phyloP scores from a whole-genome alignment of 2,888 invertebrate species.

The Heliconius aoede region DNA sequence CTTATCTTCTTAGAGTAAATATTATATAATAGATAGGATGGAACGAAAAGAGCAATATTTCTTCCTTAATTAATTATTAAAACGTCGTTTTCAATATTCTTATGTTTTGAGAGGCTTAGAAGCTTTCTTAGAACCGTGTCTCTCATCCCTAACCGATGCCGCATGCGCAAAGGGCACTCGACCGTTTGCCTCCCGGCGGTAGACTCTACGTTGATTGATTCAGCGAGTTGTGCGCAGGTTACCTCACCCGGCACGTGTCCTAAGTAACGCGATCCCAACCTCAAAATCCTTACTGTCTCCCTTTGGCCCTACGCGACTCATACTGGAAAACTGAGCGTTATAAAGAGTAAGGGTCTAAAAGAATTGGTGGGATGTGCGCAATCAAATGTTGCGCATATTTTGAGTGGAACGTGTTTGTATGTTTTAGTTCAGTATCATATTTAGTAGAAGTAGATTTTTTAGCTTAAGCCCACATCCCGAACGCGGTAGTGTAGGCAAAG shows the following conservation, averaged over 20 bases:
- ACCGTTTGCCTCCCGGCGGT: constrained; percentile 72
- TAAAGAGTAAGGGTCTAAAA: constrained; percentile 54
- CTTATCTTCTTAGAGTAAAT: neutral
- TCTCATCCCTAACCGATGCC: constrained; percentile 65
- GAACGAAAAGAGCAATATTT: neutral
- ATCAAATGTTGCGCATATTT: constrained; percentile 56
- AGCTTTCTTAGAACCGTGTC: constrained; percentile 18
- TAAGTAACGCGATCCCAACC: constrained; percentile 64
- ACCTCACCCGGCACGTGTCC: constrained; percentile 64
- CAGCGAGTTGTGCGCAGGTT: constrained; percentile 80
- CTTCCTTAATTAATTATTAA: neutral
- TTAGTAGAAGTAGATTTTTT: too few species aligned
- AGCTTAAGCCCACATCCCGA: too few species aligned
- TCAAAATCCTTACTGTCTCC: constrained; percentile 54
- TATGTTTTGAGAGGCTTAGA: neutral
- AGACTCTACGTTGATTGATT: constrained; percentile 80
- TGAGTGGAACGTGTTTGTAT: constrained; percentile 53
- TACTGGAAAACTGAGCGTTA: constrained; percentile 44
- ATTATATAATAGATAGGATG: neutral
- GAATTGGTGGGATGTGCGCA: constrained; percentile 57
- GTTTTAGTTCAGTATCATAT: constrained; percentile 31
- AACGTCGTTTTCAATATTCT: neutral
- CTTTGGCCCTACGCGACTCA: constrained; percentile 42
- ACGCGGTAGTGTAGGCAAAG: too few species aligned
- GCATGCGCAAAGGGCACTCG: constrained; percentile 67